Percentiles rank a stretch among this genome's conserved stretches.
Conservation (phyloP, 2,888 invertebrate genomes). For the Bruchidius siliquastri region DNA sequence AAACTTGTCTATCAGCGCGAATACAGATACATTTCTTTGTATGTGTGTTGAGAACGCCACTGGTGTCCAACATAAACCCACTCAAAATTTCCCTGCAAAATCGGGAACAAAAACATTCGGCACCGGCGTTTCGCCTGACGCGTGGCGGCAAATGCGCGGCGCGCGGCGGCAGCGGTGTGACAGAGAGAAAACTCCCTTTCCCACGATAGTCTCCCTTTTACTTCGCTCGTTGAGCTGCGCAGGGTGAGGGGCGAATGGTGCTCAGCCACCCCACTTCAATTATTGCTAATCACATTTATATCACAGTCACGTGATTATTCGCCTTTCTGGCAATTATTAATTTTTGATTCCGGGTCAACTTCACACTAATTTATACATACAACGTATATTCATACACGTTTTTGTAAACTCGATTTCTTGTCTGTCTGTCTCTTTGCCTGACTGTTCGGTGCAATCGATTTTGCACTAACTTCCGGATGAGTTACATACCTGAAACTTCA, state of each 20-base stretch:
- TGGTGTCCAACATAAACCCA: neutral
- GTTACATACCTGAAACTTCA: too few relatives aligned
- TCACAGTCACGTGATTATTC: slow-evolving; percentile 12
- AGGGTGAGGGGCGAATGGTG: neutral
- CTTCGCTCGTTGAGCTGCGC: slow-evolving; percentile 1
- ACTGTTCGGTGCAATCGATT: too few relatives aligned
- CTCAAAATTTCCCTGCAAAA: neutral
- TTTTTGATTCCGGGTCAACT: neutral
- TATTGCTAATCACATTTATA: slow-evolving; percentile 31
- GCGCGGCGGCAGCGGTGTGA: slow-evolving; percentile 39
- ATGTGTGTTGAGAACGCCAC: too few relatives aligned
- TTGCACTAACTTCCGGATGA: too few relatives aligned
- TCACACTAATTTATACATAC: too few relatives aligned
- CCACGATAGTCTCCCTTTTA: slow-evolving; percentile 31
- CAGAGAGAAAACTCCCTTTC: slow-evolving; percentile 37
- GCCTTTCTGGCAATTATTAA: slow-evolving; percentile 1
- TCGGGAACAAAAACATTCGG: neutral
- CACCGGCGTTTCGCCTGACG: slow-evolving; percentile 1
- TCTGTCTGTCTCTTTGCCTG: too few relatives aligned
- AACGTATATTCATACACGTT: too few relatives aligned
- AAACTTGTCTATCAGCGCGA: too few relatives aligned
- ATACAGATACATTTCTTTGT: too few relatives aligned
- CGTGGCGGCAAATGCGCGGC: slow-evolving; percentile 17
- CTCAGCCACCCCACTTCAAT: slow-evolving; percentile 27
- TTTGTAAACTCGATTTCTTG: too few relatives aligned